phyloP scores from a whole-genome alignment of 2,888 invertebrate species.

The Athalia circularis region DNA sequence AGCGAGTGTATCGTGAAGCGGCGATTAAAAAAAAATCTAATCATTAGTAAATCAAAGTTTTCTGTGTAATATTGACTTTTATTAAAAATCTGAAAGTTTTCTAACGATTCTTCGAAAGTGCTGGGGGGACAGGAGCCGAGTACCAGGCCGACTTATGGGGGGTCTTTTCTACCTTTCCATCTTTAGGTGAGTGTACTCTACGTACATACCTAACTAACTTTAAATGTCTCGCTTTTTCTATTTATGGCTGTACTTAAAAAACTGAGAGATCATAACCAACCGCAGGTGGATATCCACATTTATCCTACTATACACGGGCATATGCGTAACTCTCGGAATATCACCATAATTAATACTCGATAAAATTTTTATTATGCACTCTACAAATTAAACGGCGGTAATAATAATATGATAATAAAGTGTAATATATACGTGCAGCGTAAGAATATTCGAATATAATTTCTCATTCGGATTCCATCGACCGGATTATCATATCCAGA shows the following conservation, averaged over 20 bases:
- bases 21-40: too few relatives aligned
- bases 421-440: not conserved
- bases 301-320: not conserved
- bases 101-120: slow-evolving; percentile 12
- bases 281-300: too few relatives aligned
- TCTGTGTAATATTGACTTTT: slow-evolving; percentile 8
- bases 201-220: too few relatives aligned
- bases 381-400: not conserved
- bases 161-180: not conserved
- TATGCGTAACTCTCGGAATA: not conserved
- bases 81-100: slow-evolving; percentile 14
- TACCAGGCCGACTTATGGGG: too few relatives aligned
- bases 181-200: too few relatives aligned
- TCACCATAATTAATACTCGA: slow-evolving; percentile 25
- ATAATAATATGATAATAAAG: not conserved
- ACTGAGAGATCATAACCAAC: too few relatives aligned
- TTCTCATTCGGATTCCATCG: not conserved
- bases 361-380: not conserved
- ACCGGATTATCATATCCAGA: not conserved
- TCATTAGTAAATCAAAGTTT: not conserved
- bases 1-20: too few relatives aligned
- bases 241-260: too few relatives aligned
- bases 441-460: not conserved
- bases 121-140: too few relatives aligned
- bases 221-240: too few relatives aligned